A percentile compares a stretch with the other conserved stretches of the same genome.
phyloP scores from a whole-genome alignment of 2,888 invertebrate species.

The Cylloceria caligata region DNA sequence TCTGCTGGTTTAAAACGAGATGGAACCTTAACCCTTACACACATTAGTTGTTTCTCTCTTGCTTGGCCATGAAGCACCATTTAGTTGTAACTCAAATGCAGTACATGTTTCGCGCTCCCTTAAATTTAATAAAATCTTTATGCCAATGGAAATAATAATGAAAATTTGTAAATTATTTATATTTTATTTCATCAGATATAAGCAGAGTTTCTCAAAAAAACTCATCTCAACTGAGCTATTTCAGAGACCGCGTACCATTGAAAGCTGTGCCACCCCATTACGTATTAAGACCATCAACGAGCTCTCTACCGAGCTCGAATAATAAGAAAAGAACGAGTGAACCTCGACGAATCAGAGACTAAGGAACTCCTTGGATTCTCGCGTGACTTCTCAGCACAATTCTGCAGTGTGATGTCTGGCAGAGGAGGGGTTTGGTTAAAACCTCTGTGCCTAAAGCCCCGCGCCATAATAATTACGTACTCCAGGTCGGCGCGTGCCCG shows the following conservation, averaged over 20 bases:
- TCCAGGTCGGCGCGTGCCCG: slow-evolving; percentile 81
- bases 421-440: slow-evolving; percentile 10
- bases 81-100: too few species aligned
- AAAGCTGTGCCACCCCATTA: not conserved
- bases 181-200: too few species aligned
- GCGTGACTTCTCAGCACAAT: slow-evolving; percentile 35
- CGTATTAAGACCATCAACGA: not conserved
- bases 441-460: slow-evolving; percentile 33
- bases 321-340: slow-evolving; percentile 1
- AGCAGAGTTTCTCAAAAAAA: not conserved
- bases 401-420: slow-evolving; percentile 31
- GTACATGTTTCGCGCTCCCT: too few species aligned
- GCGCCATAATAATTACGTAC: slow-evolving; percentile 81
- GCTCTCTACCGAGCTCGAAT: not conserved
- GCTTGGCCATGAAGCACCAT: too few species aligned
- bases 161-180: too few species aligned
- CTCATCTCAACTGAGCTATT: not conserved
- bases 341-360: slow-evolving; percentile 28
- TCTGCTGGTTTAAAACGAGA: too few species aligned
- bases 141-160: too few species aligned
- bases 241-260: not conserved
- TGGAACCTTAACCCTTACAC: too few species aligned
- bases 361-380: slow-evolving; percentile 30
- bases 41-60: too few species aligned
- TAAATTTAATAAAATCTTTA: too few species aligned